Base-by-base conservation (phyloP, 2,113 vertebrate genomes). In the Beaufortia kweichowensis region DNA sequence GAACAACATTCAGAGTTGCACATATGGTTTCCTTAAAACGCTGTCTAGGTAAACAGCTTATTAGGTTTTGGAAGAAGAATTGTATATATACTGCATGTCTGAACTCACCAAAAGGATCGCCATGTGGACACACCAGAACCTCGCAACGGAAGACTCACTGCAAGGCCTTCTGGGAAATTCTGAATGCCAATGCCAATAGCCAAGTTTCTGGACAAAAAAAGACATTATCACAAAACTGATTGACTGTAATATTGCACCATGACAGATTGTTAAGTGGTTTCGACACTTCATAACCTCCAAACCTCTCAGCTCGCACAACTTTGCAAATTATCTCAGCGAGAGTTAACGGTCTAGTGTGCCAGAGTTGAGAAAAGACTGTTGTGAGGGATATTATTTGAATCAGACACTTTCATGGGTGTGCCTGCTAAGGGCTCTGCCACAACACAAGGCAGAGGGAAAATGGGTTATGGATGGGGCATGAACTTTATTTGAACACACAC, bases 151-250 rank as follows among this genome's bases (percentile, higher is more conserved):
- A 99, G 90, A 81, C 96, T 98, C 84, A 99, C 97, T 0, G 96
- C 96, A 59, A 99, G 90, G 61, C 97, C 97, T 89, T 99, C 97
- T 0, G 96, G 97, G 87, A 98, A 99, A 78, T 99, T 98, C 90
- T 99, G 97, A 83, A 99, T 98, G 64, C 96, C 97, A 4, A 98
- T 98, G 63, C 96, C 97, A 12, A 99, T 88, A 6, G 97, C 97
- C 70, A 99, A 81, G 57, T 98, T 98, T 89, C 97, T 99, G 83
- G 82, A 75, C 12, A 75, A 6, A 69, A 55, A 75, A 71, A 73
- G 64, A 76, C 24, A 69, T 41, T 46, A 61, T 19, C 67, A 6
- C 26, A 15, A n/a, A 24, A 57, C 23, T 19, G 48, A 60, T 15
- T 43, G n/a, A n/a, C n/a, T n/a, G n/a, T 28, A 28, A 59, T 14